Evolutionary conservation across 2,797 vertebrate genomes (phyloP).

Genomic region (Rousettus madagascariensis): DNA sequence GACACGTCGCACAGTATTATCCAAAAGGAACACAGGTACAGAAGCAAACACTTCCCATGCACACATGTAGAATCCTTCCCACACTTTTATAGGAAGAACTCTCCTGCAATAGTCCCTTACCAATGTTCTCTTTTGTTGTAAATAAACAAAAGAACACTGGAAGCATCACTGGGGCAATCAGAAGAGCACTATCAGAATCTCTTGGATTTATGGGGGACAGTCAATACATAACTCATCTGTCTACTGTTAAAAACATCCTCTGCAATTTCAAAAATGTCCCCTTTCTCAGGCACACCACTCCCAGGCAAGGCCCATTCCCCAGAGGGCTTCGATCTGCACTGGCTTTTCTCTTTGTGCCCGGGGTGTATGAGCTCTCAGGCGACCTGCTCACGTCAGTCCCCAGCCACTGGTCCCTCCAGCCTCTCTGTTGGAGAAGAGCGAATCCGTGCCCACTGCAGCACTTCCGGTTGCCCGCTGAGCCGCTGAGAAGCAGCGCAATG

Average conservation of each 20-base stretch:
- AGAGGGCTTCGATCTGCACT: not conserved
- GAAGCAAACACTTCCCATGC: not conserved
- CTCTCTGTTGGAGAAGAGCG: not conserved
- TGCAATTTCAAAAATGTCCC: not conserved
- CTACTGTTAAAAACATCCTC: not conserved
- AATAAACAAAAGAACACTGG: not conserved
- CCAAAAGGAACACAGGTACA: not conserved
- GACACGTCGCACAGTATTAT: not conserved
- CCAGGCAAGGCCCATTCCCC: not conserved
- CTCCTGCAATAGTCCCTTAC: not conserved
- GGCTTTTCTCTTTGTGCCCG: not conserved
- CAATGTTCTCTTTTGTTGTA: not conserved
- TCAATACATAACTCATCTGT: not conserved
- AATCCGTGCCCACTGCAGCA: fast-evolving
- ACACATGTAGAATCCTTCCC: not conserved
- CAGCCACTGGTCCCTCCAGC: fast-evolving
- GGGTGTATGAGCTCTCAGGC: not conserved
- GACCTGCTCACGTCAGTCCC: not conserved
- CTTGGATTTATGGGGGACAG: not conserved
- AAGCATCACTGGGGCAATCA: not conserved
- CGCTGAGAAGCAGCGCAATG: not conserved
- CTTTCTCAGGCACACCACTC: not conserved
- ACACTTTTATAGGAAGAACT: not conserved
- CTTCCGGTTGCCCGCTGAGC: not conserved
- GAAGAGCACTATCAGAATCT: not conserved